These are phyloP conservation scores for Xestia xanthographa DNA, from an alignment of 2,888 invertebrate genomes.

Conservation along the genomic window DNA sequence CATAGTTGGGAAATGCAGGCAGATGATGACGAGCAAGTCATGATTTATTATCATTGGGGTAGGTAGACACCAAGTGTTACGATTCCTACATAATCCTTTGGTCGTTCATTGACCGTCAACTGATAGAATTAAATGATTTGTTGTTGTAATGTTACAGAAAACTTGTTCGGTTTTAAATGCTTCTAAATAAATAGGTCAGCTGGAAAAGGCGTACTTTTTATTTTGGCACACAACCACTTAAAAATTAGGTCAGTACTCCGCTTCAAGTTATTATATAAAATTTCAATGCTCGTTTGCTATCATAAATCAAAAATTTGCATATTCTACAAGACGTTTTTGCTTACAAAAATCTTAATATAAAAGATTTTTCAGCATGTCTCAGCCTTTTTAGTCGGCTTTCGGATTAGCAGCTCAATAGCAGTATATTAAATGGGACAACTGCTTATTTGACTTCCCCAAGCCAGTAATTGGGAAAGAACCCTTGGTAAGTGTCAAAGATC, in stretches of 20 bases:
- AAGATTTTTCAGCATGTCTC: background rate
- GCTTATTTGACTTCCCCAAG: background rate
- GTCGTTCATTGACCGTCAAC: background rate
- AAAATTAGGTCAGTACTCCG: conserved; percentile 19
- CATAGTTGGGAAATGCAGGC: background rate
- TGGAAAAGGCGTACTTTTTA: conserved; percentile 14
- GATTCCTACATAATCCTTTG: background rate
- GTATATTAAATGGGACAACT: background rate
- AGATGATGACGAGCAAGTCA: background rate
- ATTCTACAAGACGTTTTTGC: background rate
- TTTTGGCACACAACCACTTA: conserved; percentile 38
- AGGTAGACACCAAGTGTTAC: no score
- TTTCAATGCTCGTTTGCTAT: background rate
- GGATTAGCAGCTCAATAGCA: background rate
- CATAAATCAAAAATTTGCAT: conserved; percentile 26
- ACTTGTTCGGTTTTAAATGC: background rate
- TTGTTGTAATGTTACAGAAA: background rate
- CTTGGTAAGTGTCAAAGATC: background rate
- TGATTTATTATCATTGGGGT: no score
- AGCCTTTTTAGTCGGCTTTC: background rate
- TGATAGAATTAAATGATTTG: background rate
- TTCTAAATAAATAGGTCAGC: conserved; percentile 5
- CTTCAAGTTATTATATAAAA: conserved; percentile 24
- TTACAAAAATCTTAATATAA: background rate
- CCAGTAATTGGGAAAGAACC: background rate